Conservation (phyloP, 2,888 invertebrate genomes). For the Philereme transversata region DNA sequence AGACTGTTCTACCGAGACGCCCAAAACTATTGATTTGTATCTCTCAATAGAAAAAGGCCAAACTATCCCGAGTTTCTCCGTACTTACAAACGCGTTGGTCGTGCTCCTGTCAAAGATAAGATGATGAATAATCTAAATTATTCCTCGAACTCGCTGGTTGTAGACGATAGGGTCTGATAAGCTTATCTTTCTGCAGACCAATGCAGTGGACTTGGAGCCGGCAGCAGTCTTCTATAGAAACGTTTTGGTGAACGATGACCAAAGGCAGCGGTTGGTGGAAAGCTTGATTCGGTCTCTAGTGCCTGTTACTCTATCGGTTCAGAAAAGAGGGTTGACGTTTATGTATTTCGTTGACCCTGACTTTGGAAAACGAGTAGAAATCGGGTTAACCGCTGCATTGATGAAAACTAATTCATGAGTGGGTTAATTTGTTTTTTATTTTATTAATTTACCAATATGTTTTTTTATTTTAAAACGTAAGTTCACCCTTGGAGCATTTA, state of each 20-base stretch:
- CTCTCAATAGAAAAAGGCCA: slow-evolving; percentile 54
- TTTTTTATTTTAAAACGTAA: too few relatives aligned
- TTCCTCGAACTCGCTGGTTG: slow-evolving; percentile 95
- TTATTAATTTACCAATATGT: too few relatives aligned
- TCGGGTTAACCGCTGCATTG: slow-evolving; percentile 51
- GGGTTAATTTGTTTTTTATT: too few relatives aligned
- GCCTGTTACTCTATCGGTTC: slow-evolving; percentile 15
- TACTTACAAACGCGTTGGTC: slow-evolving; percentile 72
- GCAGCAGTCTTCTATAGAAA: slow-evolving; percentile 88
- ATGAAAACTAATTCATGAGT: too few relatives aligned
- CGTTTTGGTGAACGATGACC: slow-evolving; percentile 64
- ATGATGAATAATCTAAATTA: slow-evolving; percentile 95
- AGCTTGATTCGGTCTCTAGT: slow-evolving; percentile 9
- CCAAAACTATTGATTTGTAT: slow-evolving; percentile 60
- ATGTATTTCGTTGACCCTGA: slow-evolving; percentile 89
- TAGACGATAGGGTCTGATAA: slow-evolving; percentile 58
- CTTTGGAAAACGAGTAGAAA: slow-evolving; percentile 86
- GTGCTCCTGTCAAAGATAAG: slow-evolving; percentile 88
- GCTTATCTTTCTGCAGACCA: slow-evolving; percentile 13
- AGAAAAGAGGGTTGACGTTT: slow-evolving; percentile 49
- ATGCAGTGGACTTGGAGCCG: slow-evolving; percentile 69
- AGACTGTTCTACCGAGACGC: slow-evolving; percentile 55
- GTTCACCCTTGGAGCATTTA: too few relatives aligned
- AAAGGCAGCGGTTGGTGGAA: slow-evolving; percentile 24
- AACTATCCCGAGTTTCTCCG: slow-evolving; percentile 57